Evolutionary conservation across 2,113 vertebrate genomes (phyloP), one percentile per base, ranked within the genome.

Genomic region (Rhagologus leucostigma): DNA sequence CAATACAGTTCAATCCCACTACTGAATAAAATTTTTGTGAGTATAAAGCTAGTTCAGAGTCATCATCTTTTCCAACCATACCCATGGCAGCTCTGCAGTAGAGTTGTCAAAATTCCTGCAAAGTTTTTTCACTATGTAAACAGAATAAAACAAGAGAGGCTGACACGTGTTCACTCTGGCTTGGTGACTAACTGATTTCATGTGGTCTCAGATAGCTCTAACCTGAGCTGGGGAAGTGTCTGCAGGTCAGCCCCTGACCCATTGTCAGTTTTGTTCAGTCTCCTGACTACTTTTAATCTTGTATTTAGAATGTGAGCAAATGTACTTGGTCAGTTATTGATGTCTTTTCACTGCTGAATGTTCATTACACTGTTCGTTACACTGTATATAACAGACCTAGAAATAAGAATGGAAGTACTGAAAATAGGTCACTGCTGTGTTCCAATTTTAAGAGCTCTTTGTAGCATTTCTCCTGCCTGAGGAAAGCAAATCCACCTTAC

Each of bases 351-450:
- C 95, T 87, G 69, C 73, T 90, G 50, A 56, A 68, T n/a, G 64
- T 87, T 89, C 87, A 79, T 95, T 71, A 84, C 42, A 52, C 10
- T 80, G 91, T 90, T 96, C 60, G 84, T 90, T 94, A 93, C 63
- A 42, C 55, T 78, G 59, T 33, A 47, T 53, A 21, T 71, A 89
- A 82, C 4, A 84, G 85, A 71, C 21, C 27, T 60, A 89, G 75
- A 83, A 91, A 84, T 69, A 83, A 89, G 77, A 93, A 91, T 94
- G 69, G 41, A 81, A 83, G 26, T 33, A 55, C 49, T 73, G 57
- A 89, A 90, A 90, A 93, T 60, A 89, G 76, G 88, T 89, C 83
- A 90, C 52, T 81, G 49, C n/a, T 68, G 6, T 84, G 35, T 73
- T 81, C 59, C 47, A 64, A 44, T 86, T 86, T 84, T 65, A 88